Conservation (phyloP, 2,888 invertebrate genomes). For the Dolichopus griseipennis region DNA sequence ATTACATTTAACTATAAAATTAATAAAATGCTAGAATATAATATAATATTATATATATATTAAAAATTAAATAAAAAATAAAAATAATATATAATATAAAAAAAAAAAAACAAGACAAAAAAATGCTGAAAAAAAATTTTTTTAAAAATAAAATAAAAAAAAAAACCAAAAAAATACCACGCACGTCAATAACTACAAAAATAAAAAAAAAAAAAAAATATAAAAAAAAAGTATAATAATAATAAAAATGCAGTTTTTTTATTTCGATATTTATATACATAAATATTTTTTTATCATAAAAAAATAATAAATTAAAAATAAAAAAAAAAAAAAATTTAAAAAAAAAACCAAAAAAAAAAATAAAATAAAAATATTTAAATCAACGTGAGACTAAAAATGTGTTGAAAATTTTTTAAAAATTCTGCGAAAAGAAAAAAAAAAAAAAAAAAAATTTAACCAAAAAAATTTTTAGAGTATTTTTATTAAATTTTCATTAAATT, state of each 20-base stretch:
- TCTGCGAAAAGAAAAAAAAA: slow-evolving; percentile 32
- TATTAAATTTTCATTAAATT: slow-evolving; percentile 27
- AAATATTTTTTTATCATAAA: slow-evolving; percentile 20
- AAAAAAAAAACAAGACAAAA: slow-evolving; percentile 13
- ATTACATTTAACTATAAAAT: slow-evolving; percentile 16
- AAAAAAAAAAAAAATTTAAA: slow-evolving; percentile 12
- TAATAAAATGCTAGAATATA: slow-evolving; percentile 16
- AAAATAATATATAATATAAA: neutral
- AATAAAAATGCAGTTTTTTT: slow-evolving; percentile 10
- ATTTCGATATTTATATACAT: slow-evolving; percentile 8
- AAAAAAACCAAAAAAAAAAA: slow-evolving; percentile 18
- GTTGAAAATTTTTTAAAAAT: slow-evolving; percentile 23
- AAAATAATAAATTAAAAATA: slow-evolving; percentile 17
- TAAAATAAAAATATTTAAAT: slow-evolving; percentile 19
- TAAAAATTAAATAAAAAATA: slow-evolving; percentile 18
- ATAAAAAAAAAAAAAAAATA: slow-evolving; percentile 14
- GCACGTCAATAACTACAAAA: slow-evolving; percentile 19
- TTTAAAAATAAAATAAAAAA: slow-evolving; percentile 7
- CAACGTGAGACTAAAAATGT: slow-evolving; percentile 28
- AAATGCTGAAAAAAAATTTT: slow-evolving; percentile 17
- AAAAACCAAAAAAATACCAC: slow-evolving; percentile 2
- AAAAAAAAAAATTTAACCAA: slow-evolving; percentile 11
- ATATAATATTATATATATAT: slow-evolving; percentile 19
- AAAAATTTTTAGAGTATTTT: slow-evolving; percentile 25
- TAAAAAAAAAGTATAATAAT: slow-evolving; percentile 10